These are phyloP conservation scores for Neocrepidodera transversa DNA, from an alignment of 2,888 invertebrate genomes.

Conservation along the genomic window DNA sequence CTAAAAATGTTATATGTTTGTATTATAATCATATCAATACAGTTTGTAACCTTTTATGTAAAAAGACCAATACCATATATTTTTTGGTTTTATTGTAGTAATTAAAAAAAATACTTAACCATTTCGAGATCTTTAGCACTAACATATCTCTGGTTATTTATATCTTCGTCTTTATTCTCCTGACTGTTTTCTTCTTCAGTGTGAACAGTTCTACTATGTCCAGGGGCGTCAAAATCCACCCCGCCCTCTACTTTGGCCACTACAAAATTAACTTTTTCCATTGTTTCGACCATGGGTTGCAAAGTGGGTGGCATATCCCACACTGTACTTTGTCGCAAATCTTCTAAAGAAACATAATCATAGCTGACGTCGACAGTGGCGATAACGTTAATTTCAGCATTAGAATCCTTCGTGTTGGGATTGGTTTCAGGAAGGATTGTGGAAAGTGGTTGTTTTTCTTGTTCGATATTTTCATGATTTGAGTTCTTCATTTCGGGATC, in stretches of 20 bases:
- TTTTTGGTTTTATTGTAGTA: too few relatives aligned
- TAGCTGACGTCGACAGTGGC: background rate
- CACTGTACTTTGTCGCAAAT: slow-evolving; percentile 3
- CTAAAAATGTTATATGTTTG: too few relatives aligned
- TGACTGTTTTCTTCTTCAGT: background rate
- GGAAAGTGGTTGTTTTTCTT: too few relatives aligned
- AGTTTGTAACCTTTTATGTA: too few relatives aligned
- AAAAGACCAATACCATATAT: too few relatives aligned
- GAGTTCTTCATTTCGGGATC: too few relatives aligned
- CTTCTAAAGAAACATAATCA: slow-evolving; percentile 11
- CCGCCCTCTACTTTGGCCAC: background rate
- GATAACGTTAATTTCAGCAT: background rate
- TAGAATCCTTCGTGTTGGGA: too few relatives aligned
- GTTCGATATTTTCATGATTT: too few relatives aligned
- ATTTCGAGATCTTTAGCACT: background rate
- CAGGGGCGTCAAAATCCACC: background rate
- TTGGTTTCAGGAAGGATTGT: too few relatives aligned
- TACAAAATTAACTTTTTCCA: background rate
- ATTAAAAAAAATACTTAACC: too few relatives aligned
- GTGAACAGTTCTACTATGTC: background rate
- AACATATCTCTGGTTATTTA: background rate
- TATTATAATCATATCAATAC: too few relatives aligned
- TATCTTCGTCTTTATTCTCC: background rate
- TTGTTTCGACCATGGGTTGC: background rate
- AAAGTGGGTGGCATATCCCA: background rate